Evolutionary conservation across 1,140 invertebrate species (phyloP).

Genomic region (Drosophila arizonae): DNA sequence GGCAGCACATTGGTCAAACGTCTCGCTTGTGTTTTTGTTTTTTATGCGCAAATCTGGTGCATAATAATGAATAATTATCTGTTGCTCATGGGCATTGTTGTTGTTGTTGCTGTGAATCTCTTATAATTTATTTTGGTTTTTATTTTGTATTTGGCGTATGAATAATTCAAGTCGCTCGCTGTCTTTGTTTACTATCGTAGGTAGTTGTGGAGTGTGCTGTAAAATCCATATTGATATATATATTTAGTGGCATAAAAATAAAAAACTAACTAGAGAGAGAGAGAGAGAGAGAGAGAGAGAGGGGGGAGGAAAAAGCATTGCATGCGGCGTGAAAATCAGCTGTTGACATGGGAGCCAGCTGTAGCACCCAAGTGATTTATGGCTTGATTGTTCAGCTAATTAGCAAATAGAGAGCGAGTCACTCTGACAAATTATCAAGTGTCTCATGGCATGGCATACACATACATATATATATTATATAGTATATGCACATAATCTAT

Average conservation of each 20-base stretch:
- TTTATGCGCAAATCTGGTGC: conserved; percentile 75
- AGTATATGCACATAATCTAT: neutral
- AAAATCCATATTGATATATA: conserved; percentile 73
- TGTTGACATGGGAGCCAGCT: conserved; percentile 54
- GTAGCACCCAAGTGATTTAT: conserved; percentile 57
- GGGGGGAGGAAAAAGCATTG: conserved; percentile 17
- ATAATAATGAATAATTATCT: conserved; percentile 77
- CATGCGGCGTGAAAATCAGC: conserved; percentile 47
- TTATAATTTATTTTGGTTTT: conserved; percentile 78
- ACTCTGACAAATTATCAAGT: conserved; percentile 38
- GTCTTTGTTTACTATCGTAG: conserved; percentile 48
- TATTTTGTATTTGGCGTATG: conserved; percentile 73
- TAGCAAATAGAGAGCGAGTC: conserved; percentile 57
- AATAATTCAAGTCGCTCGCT: conserved; percentile 68
- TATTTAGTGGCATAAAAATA: conserved; percentile 54
- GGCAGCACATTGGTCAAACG: conserved; percentile 27
- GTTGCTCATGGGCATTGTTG: conserved; percentile 23
- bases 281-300: neutral
- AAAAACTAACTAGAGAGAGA: conserved; percentile 12
- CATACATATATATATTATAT: neutral
- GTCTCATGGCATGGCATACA: neutral
- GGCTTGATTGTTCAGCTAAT: conserved; percentile 66
- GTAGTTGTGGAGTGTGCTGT: conserved; percentile 50
- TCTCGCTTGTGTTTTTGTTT: conserved; percentile 1
- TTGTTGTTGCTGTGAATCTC: conserved; percentile 47